These are phyloP conservation scores for Agrochola lota DNA, from an alignment of 2,888 invertebrate genomes.

Conservation along the genomic window DNA sequence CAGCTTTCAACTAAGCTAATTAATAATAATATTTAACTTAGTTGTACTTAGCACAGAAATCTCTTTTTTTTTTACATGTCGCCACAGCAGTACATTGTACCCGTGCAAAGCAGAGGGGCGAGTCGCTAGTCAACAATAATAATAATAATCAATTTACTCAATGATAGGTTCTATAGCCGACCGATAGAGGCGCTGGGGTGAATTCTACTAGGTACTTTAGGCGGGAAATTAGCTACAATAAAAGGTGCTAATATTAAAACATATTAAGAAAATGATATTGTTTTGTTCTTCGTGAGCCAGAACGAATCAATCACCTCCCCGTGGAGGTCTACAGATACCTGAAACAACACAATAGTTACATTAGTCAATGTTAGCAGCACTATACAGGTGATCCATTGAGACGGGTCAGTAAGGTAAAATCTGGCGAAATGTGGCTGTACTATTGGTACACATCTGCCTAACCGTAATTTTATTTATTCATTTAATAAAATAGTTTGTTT, in stretches of 20 bases:
- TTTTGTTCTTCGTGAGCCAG: conserved; percentile 78
- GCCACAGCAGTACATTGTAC: neutral
- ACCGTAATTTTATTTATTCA: neutral
- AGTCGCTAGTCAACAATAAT: neutral
- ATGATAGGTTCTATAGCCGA: neutral
- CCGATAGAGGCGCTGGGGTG: neutral
- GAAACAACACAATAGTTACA: conserved; percentile 59
- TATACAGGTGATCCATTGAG: neutral
- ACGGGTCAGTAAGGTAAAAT: no score
- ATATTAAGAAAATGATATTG: neutral
- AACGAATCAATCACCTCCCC: conserved; percentile 92
- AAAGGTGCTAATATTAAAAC: neutral
- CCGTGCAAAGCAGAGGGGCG: neutral
- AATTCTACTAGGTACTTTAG: neutral
- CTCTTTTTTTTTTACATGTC: neutral
- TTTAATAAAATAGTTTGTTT: neutral
- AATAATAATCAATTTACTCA: conserved; percentile 4
- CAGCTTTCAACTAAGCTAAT: neutral
- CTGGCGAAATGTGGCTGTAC: neutral
- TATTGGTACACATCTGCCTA: neutral
- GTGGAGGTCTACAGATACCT: conserved; percentile 93
- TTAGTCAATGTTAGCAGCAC: neutral
- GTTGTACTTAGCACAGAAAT: neutral
- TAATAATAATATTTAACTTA: neutral
- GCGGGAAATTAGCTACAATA: neutral